Base-by-base conservation (phyloP, 2,113 vertebrate species). In the Eidolon helvum region DNA sequence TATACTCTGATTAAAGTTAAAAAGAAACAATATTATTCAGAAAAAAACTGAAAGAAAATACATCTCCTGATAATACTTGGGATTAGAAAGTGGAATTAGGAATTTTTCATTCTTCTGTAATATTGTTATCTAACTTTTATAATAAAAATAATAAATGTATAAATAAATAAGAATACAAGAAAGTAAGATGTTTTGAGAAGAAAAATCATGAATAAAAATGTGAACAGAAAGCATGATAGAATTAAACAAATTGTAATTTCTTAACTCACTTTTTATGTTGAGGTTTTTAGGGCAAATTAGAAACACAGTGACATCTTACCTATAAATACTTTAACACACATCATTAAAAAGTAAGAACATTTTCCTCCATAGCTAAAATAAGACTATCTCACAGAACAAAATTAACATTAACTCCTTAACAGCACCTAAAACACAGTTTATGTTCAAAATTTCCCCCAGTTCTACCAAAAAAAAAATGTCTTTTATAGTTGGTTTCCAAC, bases 241-340 rank as follows among this genome's bases (percentile, higher is more conserved):
- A 69, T 77, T n/a, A 66, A 92, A 77, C n/a, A 88, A n/a, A 78
- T 83, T 93, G 71, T 87, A 55, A 66, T 33, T 55, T 87, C 78
- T 74, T 35, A 95, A 89, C 14, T 78, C 19, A 35, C 7, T 79
- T 96, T 83, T 77, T 71, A 77, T 68, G 16, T 65, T 86, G 71
- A 91, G 15, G 5, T 89, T 97, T 86, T 91, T 69, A 91, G 91
- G 69, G 72, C n/a, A 96, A 90, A 95, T 72, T 88, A 65, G 61
- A 84, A 24, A 87, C 28, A 66, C 21, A 55, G n/a, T 40, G 59
- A 57, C 75, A 85, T 65, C 7, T 9, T 30, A 82, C 28, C 63
- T n/a, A 65, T 77, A 94, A 95, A 63, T 50, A 77, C 43, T 69
- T 87, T 7, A 45, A 22, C n/a, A 91, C 12, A 9, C 2, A 84